Base-by-base conservation (phyloP, 2,888 invertebrate genomes). In the Andricus quercusramuli region DNA sequence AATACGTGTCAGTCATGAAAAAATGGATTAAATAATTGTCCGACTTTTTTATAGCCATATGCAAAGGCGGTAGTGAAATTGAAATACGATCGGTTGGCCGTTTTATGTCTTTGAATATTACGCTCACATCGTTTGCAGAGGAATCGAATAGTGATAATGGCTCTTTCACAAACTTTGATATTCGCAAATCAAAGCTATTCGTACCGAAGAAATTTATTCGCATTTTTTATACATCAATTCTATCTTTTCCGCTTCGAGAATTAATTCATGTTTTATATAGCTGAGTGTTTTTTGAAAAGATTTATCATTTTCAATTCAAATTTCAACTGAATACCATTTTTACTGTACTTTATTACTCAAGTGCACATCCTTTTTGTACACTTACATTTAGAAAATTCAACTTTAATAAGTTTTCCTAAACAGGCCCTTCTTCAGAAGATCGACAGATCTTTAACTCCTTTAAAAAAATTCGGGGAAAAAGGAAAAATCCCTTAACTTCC, bases 1-100 rank as follows among this genome's bases (percentile, higher is more conserved):
- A 84, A 81, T 79, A 41, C 79, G 77, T 78, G 80, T 85, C 84
- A 85, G 81, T 83, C 80, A 77, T 78, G 82, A 80, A 84, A 83
- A 84, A 81, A 84, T 85, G 83, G 85, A 84, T 77, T 77, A 80
- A 84, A 84, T 85, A 86, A 88, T 86, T 88, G 82, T 78, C 77
- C 20, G 67, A 51, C 47, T 66, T 79, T 83, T 83, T 83, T 79
- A 68, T 51, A 29, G 29, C 25, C 44, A 25, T 64, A 29, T 68
- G 47, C 51, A 76, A 68, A 79, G 65, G 56, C 17, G 13, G 64
- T 47, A 44, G 51, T 76, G 51, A 9, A 79, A 74, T 64, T 62
- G 51, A 41, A 79, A 65, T 76, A 22, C 66, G 66, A 65, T 56
- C 37, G 47, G n/a, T 32, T 74, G 25, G 17, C 4, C 17, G 59